phyloP scores from a whole-genome alignment of 2,888 invertebrate species.

The Leucoma salicis region DNA sequence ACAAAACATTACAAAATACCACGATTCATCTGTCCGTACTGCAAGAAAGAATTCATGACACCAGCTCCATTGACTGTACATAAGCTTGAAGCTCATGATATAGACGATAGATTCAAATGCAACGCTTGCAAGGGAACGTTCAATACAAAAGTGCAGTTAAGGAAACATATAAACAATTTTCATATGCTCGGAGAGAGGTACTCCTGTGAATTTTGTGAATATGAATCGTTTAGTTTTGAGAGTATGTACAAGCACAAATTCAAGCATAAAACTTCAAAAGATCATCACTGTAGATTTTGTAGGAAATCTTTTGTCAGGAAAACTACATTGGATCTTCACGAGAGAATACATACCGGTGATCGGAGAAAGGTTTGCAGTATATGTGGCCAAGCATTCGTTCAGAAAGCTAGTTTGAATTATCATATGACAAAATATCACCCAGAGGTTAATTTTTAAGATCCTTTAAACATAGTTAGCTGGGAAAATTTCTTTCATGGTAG shows the following conservation, averaged over 20 bases:
- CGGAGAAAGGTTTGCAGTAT: conserved; percentile 56
- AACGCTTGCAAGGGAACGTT: conserved; percentile 61
- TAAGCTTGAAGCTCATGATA: conserved; percentile 53
- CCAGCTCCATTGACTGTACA: conserved; percentile 50
- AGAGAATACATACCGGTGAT: conserved; percentile 68
- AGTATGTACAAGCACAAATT: conserved; percentile 62
- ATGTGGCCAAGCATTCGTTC: conserved; percentile 70
- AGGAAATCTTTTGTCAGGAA: conserved; percentile 67
- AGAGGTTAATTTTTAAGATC: conserved; percentile 51
- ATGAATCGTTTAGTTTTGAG: conserved; percentile 54
- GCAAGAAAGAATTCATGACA: conserved; percentile 52
- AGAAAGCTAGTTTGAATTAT: conserved; percentile 70
- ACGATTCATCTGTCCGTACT: conserved; percentile 43
- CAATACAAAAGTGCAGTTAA: conserved; percentile 52
- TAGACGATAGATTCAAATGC: conserved; percentile 62
- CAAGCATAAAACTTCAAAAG: conserved; percentile 66
- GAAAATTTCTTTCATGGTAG: too few relatives aligned
- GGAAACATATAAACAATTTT: conserved; percentile 57
- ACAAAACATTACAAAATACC: conserved; percentile 58
- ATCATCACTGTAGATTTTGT: conserved; percentile 68
- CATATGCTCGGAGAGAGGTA: conserved; percentile 65
- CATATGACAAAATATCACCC: conserved; percentile 73
- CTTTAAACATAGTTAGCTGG: too few relatives aligned
- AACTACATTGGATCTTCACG: conserved; percentile 54
- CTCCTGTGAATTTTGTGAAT: conserved; percentile 61